A percentile compares a stretch with the other conserved stretches of the same genome.
phyloP scores from a whole-genome alignment of 2,113 vertebrate genomes.

The Maccullochella peelii region DNA sequence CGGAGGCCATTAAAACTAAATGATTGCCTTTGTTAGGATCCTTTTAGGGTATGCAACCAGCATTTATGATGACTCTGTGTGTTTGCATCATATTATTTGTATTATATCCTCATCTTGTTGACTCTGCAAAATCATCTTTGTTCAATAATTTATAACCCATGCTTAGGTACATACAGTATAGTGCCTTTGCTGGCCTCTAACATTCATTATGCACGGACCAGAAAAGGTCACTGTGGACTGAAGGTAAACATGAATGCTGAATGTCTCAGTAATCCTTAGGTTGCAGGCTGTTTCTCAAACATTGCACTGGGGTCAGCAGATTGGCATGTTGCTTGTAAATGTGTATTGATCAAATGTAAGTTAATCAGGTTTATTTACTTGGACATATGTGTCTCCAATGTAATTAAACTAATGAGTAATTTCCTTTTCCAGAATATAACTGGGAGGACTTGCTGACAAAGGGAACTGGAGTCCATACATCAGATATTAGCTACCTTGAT shows the following conservation, averaged over 20 bases:
- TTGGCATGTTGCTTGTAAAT: slow-evolving; percentile 57
- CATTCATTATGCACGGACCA: slow-evolving; percentile 52
- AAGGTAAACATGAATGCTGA: slow-evolving; percentile 20
- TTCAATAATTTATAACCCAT: slow-evolving; percentile 52
- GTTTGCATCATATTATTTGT: slow-evolving; percentile 35
- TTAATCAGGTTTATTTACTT: slow-evolving; percentile 72
- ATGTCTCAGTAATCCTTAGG: slow-evolving; percentile 22
- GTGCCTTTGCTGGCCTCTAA: slow-evolving; percentile 7
- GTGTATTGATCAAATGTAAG: slow-evolving; percentile 65
- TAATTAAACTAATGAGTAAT: slow-evolving; percentile 68
- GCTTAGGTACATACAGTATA: slow-evolving; percentile 12
- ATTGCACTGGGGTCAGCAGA: slow-evolving; percentile 49
- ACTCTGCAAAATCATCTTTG: slow-evolving; percentile 32
- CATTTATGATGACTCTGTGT: neutral
- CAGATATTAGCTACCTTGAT: slow-evolving; percentile 27
- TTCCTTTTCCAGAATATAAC: slow-evolving; percentile 48
- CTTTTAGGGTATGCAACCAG: neutral
- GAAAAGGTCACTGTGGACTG: slow-evolving; percentile 6
- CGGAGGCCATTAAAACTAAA: neutral
- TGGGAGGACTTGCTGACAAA: slow-evolving; percentile 46
- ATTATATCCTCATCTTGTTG: slow-evolving; percentile 26
- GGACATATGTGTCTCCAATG: slow-evolving; percentile 48
- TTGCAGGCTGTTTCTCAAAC: slow-evolving; percentile 42
- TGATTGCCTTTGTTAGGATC: neutral
- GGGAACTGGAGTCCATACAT: slow-evolving; percentile 27